Conservation (phyloP, 2,113 vertebrate species). For the Campylomormyrus numenius region DNA sequence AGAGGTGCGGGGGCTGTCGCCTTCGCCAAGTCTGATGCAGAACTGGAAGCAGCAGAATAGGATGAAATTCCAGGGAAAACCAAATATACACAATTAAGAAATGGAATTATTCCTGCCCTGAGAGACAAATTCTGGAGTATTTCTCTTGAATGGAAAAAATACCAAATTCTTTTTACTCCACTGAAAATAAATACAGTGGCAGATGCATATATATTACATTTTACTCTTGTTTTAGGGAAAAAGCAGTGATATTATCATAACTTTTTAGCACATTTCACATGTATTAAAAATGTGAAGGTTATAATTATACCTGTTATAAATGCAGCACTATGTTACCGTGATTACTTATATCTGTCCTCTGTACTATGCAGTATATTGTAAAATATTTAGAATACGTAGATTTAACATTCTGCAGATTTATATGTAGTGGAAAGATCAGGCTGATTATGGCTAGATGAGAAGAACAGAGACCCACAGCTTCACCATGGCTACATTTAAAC, state of each 20-base stretch:
- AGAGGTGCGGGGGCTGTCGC: background rate
- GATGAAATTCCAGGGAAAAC: background rate
- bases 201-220: background rate
- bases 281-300: background rate
- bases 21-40: background rate
- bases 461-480: background rate
- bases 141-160: background rate
- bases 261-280: background rate
- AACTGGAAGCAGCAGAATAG: background rate
- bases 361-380: background rate
- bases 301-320: background rate
- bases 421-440: background rate
- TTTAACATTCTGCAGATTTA: background rate
- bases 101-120: background rate
- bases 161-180: background rate
- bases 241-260: background rate
- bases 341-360: background rate
- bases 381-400: slow-evolving; percentile 4
- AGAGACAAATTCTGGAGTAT: background rate
- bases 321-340: background rate
- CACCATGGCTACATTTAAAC: background rate
- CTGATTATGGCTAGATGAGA: background rate
- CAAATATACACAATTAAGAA: background rate
- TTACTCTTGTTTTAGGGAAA: background rate
- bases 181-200: background rate